These are phyloP conservation scores for Nanger granti DNA, from an alignment of 2,113 vertebrate genomes.

Conservation along the genomic window DNA sequence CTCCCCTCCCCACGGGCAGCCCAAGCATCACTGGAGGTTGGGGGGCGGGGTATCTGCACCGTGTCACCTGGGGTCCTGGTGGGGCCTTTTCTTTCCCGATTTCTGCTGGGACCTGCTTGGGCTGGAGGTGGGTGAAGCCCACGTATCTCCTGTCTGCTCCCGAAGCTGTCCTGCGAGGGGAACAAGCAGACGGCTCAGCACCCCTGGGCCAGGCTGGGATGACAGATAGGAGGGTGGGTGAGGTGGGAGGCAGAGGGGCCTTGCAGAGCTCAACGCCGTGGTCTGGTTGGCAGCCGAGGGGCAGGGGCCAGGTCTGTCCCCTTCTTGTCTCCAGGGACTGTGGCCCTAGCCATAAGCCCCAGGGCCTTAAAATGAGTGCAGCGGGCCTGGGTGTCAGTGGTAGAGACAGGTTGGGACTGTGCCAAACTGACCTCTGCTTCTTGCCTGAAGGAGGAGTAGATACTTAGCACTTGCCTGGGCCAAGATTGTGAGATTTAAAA, in stretches of 20 bases:
- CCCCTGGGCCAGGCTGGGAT: neutral
- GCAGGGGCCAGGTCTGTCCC: too few species aligned
- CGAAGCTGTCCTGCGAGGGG: neutral
- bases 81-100: neutral
- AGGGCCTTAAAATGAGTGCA: neutral
- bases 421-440: accelerated
- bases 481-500: neutral
- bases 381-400: accelerated
- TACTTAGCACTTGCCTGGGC: neutral
- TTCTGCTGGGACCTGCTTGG: neutral
- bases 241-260: neutral
- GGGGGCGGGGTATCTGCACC: neutral
- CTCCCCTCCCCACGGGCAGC: accelerated
- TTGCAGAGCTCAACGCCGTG: accelerated
- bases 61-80: neutral
- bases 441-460: neutral
- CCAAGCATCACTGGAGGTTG: accelerated
- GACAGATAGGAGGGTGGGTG: neutral
- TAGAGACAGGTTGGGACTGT: neutral
- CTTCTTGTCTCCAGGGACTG: neutral
- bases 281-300: neutral
- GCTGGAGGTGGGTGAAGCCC: neutral
- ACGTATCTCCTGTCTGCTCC: accelerated
- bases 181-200: accelerated
- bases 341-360: neutral